Evolutionary conservation across 2,113 vertebrate genomes (phyloP).

Genomic region (Numenius arquata): DNA sequence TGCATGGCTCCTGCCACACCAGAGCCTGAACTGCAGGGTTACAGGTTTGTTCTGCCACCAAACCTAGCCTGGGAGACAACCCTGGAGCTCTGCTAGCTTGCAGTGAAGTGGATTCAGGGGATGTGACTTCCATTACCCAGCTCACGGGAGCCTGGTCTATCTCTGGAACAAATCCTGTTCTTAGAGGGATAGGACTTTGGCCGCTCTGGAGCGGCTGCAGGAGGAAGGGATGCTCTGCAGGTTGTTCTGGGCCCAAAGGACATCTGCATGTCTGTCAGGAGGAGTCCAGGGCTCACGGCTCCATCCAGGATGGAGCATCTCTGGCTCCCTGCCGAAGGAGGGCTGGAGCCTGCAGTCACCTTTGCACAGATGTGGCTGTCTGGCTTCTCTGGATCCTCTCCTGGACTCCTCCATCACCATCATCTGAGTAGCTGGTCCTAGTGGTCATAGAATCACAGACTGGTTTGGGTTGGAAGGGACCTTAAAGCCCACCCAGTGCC

Average conservation of each 20-base stretch:
- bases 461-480: too few species aligned
- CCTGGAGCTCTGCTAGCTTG: background rate
- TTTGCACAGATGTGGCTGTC: accelerated
- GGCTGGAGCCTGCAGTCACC: background rate
- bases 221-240: background rate
- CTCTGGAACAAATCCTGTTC: background rate
- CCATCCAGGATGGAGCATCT: background rate
- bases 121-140: background rate
- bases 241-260: background rate
- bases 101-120: too few species aligned
- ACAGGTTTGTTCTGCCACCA: background rate
- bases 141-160: background rate
- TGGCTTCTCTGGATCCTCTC: background rate
- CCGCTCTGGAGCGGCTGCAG: background rate
- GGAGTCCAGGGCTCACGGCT: background rate
- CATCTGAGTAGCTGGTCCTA: background rate
- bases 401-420: background rate
- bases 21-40: background rate
- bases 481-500: too few species aligned
- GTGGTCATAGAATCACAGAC: too few species aligned
- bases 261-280: background rate
- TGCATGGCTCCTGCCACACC: background rate
- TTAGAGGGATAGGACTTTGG: background rate
- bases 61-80: background rate
- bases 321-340: background rate